A percentile compares a stretch with the other conserved stretches of the same genome.
phyloP scores from a whole-genome alignment of 2,797 vertebrate genomes.

The Enteromius radiatus region DNA sequence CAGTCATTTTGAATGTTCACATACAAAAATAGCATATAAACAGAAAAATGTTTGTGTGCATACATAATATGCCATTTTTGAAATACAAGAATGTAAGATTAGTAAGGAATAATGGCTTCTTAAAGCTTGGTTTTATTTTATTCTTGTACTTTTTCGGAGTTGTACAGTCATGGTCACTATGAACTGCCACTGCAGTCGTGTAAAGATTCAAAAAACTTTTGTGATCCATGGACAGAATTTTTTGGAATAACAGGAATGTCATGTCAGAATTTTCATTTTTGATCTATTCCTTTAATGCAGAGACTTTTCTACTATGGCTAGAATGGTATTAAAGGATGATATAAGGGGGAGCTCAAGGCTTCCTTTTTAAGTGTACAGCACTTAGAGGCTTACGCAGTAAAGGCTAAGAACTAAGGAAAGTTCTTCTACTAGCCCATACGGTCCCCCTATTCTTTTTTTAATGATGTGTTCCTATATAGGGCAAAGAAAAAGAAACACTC shows the following conservation, averaged over 20 bases:
- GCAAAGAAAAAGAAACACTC: slow-evolving; percentile 9
- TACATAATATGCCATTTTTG: not conserved
- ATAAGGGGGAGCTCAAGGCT: slow-evolving; percentile 52
- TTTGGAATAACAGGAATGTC: not conserved
- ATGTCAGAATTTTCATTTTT: not conserved
- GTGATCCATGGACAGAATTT: not conserved
- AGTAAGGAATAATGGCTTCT: not conserved
- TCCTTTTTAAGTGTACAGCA: slow-evolving; percentile 44
- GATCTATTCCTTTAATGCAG: slow-evolving; percentile 1
- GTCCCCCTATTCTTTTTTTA: slow-evolving; percentile 26
- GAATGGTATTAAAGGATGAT: slow-evolving; percentile 43
- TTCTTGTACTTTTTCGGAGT: not conserved
- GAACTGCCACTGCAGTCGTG: not conserved
- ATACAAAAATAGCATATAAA: not conserved
- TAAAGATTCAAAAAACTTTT: not conserved
- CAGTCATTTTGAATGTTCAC: not conserved
- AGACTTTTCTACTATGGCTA: slow-evolving; percentile 20
- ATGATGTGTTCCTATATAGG: slow-evolving; percentile 37
- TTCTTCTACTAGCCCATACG: slow-evolving; percentile 25
- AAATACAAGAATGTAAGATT: not conserved
- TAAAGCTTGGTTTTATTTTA: not conserved
- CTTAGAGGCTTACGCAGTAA: slow-evolving; percentile 39
- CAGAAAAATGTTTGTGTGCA: not conserved
- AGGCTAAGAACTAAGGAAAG: slow-evolving; percentile 28
- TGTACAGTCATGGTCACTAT: not conserved